These are phyloP conservation scores for Dasysyrphus albostriatus DNA, from an alignment of 2,888 invertebrate species.

Conservation along the genomic window DNA sequence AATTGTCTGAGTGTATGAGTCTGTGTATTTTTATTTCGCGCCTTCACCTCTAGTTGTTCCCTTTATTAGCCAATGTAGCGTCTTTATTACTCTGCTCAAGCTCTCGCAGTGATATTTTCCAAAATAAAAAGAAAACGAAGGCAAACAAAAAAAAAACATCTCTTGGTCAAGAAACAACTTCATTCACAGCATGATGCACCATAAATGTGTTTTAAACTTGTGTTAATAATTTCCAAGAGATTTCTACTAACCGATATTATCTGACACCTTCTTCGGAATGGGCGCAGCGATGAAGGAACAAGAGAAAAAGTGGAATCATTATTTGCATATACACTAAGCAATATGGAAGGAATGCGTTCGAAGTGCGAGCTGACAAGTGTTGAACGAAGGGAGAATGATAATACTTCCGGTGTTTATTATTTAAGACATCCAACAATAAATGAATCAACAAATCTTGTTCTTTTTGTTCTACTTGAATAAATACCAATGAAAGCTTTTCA, in stretches of 20 bases:
- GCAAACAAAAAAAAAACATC: not conserved
- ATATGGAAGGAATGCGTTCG: conserved; percentile 23
- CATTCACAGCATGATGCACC: conserved; percentile 82
- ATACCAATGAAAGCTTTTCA: too few relatives aligned
- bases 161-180: conserved; percentile 80
- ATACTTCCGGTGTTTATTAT: conserved; percentile 58
- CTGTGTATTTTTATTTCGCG: conserved; percentile 47
- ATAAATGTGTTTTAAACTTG: conserved; percentile 83
- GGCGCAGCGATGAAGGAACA: conserved; percentile 10
- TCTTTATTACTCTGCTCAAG: conserved; percentile 47
- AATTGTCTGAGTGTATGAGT: conserved; percentile 9
- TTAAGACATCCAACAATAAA: not conserved
- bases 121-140: conserved; percentile 39
- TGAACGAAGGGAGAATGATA: conserved; percentile 57
- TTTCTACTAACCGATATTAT: conserved; percentile 74
- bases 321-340: conserved; percentile 57
- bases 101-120: conserved; percentile 55
- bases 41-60: conserved; percentile 60
- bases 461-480: too few relatives aligned
- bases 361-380: conserved; percentile 54
- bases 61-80: conserved; percentile 62
- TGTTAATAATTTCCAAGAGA: conserved; percentile 82
- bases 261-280: conserved; percentile 66
- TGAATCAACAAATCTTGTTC: too few relatives aligned
- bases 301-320: conserved; percentile 7